These are phyloP conservation scores for Ecliptopera silaceata DNA, from an alignment of 2,888 invertebrate genomes.

Conservation along the genomic window DNA sequence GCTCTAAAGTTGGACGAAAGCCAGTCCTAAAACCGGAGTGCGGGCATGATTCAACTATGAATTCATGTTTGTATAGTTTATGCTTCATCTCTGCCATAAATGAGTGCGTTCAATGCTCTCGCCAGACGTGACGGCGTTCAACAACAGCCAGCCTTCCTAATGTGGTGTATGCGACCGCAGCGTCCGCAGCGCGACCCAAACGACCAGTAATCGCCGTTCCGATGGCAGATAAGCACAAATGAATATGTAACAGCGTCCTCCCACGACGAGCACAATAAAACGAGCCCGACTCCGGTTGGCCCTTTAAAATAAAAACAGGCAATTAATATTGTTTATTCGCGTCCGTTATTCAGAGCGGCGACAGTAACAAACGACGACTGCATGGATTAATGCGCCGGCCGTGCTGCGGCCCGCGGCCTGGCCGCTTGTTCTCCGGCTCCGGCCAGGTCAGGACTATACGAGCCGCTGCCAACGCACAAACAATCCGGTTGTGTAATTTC, in stretches of 20 bases:
- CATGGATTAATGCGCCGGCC: constrained; percentile 58
- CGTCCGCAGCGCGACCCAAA: constrained; percentile 56
- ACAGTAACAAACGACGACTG: constrained; percentile 69
- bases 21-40: constrained; percentile 69
- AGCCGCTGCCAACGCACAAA: constrained; percentile 47
- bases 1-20: constrained; percentile 67
- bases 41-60: constrained; percentile 64
- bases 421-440: constrained; percentile 30
- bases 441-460: constrained; percentile 30
- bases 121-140: constrained; percentile 55
- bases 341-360: constrained; percentile 72
- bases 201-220: constrained; percentile 67
- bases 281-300: constrained; percentile 69
- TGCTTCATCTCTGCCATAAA: constrained; percentile 60
- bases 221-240: constrained; percentile 79
- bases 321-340: constrained; percentile 80
- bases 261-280: constrained; percentile 71
- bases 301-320: constrained; percentile 75
- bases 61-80: constrained; percentile 45
- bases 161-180: constrained; percentile 61
- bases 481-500: constrained; percentile 78
- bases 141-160: constrained; percentile 51
- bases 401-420: constrained; percentile 38
- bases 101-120: constrained; percentile 50
- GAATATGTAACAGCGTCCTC: constrained; percentile 78